These are phyloP conservation scores for Microctenopoma stevenorrisi DNA, from an alignment of 2,797 vertebrate genomes.

Conservation along the genomic window DNA sequence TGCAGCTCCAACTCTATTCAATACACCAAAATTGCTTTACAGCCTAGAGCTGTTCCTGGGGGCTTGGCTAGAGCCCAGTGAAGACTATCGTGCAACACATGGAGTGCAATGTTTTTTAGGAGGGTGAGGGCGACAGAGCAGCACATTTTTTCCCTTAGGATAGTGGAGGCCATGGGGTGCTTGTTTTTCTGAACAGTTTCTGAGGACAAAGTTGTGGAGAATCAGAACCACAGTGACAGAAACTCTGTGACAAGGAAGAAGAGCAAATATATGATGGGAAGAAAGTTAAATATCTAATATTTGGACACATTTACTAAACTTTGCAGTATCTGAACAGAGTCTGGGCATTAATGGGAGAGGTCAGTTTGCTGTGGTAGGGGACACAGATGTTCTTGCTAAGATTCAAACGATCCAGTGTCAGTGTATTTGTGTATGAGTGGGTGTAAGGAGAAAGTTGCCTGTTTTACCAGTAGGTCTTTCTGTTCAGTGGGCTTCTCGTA, in stretches of 20 bases:
- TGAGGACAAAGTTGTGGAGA: constrained; percentile 7
- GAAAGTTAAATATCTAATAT: background rate
- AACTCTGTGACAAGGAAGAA: background rate
- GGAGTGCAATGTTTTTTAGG: constrained; percentile 47
- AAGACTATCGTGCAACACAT: constrained; percentile 40
- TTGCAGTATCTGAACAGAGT: constrained; percentile 30
- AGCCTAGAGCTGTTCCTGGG: constrained; percentile 55
- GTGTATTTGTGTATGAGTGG: constrained; percentile 38
- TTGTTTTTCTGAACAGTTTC: constrained; percentile 38
- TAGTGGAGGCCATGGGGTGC: constrained; percentile 5
- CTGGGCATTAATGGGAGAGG: constrained; percentile 34
- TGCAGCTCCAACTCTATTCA: constrained; percentile 27
- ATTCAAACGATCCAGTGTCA: constrained; percentile 55
- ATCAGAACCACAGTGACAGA: constrained; percentile 1
- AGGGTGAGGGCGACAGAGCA: constrained; percentile 44
- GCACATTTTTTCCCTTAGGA: constrained; percentile 28
- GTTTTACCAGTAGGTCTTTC: constrained; percentile 1
- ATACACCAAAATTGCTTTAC: constrained; percentile 33
- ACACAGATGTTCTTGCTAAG: constrained; percentile 64
- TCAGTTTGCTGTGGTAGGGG: constrained; percentile 35
- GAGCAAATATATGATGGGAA: background rate
- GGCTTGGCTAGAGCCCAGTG: constrained; percentile 44
- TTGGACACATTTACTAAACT: constrained; percentile 12
- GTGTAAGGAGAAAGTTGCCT: constrained; percentile 28
- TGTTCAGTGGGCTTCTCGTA: constrained; percentile 12